These are phyloP conservation scores for Channa argus DNA, from an alignment of 2,113 vertebrate species.

Conservation along the genomic window DNA sequence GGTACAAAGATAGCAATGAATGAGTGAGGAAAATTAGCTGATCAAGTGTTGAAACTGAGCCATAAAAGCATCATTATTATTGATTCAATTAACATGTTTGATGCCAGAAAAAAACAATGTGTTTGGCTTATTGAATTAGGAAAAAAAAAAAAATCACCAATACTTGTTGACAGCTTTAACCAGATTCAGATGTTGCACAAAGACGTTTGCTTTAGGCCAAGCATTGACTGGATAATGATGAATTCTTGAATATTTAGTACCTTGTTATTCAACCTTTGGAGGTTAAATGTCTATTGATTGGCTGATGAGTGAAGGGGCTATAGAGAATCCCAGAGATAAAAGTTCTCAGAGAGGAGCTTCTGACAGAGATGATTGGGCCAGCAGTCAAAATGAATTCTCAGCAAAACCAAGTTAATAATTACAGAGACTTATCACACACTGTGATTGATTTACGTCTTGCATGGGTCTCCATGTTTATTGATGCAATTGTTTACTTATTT, in stretches of 20 bases:
- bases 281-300: slow-evolving; percentile 66
- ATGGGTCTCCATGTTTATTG: slow-evolving; percentile 84
- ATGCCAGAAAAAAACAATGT: no score
- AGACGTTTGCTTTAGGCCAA: neutral
- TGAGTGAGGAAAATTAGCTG: neutral
- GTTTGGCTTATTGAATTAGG: neutral
- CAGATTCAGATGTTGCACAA: neutral
- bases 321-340: slow-evolving; percentile 65
- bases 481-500: slow-evolving; percentile 88
- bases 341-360: slow-evolving; percentile 59
- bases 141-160: neutral
- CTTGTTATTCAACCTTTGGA: slow-evolving; percentile 52
- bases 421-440: slow-evolving; percentile 79
- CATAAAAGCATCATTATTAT: no score
- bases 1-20: neutral
- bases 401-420: slow-evolving; percentile 88
- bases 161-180: neutral
- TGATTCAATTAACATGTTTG: no score
- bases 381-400: slow-evolving; percentile 81
- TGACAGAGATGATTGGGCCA: slow-evolving; percentile 75
- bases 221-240: neutral
- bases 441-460: slow-evolving; percentile 88
- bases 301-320: slow-evolving; percentile 55
- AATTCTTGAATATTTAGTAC: slow-evolving; percentile 21
- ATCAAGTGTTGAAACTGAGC: neutral